Evolutionary conservation across 2,113 vertebrate species (phyloP).

Genomic region (Leptobrachium leishanense): DNA sequence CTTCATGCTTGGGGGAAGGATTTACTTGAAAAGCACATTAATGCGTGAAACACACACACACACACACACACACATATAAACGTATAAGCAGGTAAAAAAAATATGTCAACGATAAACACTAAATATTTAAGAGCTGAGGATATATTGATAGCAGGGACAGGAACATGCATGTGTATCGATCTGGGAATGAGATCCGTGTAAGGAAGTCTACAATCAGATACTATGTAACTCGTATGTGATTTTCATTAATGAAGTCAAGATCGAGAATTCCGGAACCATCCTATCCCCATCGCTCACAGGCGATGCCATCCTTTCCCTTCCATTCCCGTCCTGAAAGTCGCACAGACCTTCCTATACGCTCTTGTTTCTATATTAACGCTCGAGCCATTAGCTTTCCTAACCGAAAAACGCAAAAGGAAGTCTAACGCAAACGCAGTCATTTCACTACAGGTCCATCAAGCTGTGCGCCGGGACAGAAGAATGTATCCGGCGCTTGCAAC

Average conservation of each 20-base stretch:
- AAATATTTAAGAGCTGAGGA: too few species aligned
- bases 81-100: too few species aligned
- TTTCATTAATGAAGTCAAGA: too few species aligned
- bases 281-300: too few species aligned
- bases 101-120: too few species aligned
- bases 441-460: conserved; percentile 26
- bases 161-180: too few species aligned
- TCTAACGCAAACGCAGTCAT: conserved; percentile 32
- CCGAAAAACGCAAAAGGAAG: conserved; percentile 39
- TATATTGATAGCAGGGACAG: too few species aligned
- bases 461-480: conserved; percentile 27
- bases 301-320: not conserved
- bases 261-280: too few species aligned
- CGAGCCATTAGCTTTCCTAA: conserved; percentile 26
- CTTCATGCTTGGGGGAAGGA: conserved; percentile 29
- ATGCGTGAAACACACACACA: conserved; percentile 26
- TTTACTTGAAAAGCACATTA: conserved; percentile 44
- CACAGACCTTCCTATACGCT: conserved; percentile 19
- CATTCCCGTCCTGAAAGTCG: not conserved
- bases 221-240: too few species aligned
- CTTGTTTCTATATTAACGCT: conserved; percentile 25
- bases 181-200: too few species aligned
- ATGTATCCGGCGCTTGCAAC: conserved; percentile 20
- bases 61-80: not conserved
- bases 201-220: too few species aligned